Percentiles rank a stretch among this genome's conserved stretches.
These are phyloP conservation scores for Syrphus vitripennis DNA, from an alignment of 2,888 invertebrate genomes.

Conservation along the genomic window DNA sequence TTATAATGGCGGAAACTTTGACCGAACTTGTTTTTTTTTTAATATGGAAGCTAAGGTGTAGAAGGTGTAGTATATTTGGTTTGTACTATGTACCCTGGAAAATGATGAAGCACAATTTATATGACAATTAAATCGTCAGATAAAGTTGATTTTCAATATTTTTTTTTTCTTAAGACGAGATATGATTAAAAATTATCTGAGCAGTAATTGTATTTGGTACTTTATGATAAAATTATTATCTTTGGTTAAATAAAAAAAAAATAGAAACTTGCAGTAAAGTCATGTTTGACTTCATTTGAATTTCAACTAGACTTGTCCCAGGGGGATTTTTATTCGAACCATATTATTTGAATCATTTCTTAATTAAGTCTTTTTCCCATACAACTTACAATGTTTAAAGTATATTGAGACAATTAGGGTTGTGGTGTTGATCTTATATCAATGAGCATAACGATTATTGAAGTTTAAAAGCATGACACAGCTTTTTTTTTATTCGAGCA, in stretches of 20 bases:
- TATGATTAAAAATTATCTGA: neutral
- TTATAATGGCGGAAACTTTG: neutral
- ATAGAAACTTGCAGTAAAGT: neutral
- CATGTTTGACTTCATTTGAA: neutral
- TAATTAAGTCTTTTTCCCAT: neutral
- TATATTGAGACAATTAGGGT: no score
- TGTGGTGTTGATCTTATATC: no score
- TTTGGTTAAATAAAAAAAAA: neutral
- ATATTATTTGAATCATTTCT: neutral
- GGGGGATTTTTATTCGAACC: neutral
- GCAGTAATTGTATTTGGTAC: no score
- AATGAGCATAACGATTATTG: no score
- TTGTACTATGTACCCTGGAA: no score
- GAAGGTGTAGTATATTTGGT: neutral
- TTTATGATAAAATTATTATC: neutral
- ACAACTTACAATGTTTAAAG: neutral
- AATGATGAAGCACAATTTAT: neutral
- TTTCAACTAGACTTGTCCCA: neutral
- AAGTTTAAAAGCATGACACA: no score
- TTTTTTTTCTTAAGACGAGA: neutral
- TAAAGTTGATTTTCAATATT: neutral
- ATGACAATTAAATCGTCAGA: neutral
- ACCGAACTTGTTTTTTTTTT: neutral
- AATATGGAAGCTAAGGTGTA: neutral
- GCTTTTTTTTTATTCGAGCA: no score